phyloP scores from a whole-genome alignment of 2,797 vertebrate genomes.

The Esox lucius region DNA sequence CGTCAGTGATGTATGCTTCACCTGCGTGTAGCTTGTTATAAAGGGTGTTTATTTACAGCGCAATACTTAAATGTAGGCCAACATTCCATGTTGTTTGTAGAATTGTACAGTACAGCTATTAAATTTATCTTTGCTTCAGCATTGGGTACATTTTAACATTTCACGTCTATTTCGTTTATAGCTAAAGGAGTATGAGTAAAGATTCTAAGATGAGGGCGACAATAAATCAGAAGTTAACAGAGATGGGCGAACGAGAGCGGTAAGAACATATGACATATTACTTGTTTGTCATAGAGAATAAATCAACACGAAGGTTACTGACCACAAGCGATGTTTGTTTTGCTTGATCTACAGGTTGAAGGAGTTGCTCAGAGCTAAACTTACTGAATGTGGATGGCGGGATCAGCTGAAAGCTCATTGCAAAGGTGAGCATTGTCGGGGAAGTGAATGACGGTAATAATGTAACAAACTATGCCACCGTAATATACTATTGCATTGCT shows the following conservation, averaged over 20 bases:
- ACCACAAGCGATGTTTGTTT: background rate
- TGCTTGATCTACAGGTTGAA: slow-evolving; percentile 80
- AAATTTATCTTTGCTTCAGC: background rate
- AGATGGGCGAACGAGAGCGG: slow-evolving; percentile 96
- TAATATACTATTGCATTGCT: background rate
- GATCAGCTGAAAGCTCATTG: slow-evolving; percentile 97
- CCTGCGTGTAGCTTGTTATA: background rate
- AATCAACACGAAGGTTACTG: background rate
- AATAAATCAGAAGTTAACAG: slow-evolving; percentile 95
- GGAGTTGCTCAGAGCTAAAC: slow-evolving; percentile 91
- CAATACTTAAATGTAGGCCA: background rate
- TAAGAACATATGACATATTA: slow-evolving; percentile 53
- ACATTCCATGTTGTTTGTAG: background rate
- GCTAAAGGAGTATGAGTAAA: slow-evolving; percentile 83
- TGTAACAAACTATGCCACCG: background rate
- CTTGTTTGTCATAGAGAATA: background rate
- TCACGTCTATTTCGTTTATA: slow-evolving; percentile 6
- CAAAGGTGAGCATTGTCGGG: slow-evolving; percentile 82
- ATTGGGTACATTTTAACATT: background rate
- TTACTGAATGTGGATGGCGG: slow-evolving; percentile 98
- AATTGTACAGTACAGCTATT: background rate
- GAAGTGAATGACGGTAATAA: background rate
- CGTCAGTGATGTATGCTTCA: background rate
- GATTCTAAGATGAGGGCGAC: slow-evolving; percentile 92
- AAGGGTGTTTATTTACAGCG: background rate